Evolutionary conservation across 2,797 vertebrate genomes (phyloP).

Genomic region (Hipposideros larvatus): DNA sequence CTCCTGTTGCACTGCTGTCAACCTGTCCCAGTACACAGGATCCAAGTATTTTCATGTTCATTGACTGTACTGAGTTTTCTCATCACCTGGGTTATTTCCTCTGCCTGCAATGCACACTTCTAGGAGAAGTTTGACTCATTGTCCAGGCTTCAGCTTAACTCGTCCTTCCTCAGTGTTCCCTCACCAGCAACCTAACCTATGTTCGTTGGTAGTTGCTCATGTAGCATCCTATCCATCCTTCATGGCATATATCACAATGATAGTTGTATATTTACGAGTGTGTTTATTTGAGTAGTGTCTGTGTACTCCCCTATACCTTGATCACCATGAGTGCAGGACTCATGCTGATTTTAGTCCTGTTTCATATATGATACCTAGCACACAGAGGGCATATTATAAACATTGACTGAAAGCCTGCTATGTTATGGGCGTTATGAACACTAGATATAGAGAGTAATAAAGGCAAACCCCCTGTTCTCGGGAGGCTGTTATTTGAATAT

Average conservation of each 20-base stretch:
- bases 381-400: not conserved
- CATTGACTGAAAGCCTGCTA: not conserved
- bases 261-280: not conserved
- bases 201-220: not conserved
- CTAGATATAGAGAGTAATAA: not conserved
- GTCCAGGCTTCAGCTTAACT: not conserved
- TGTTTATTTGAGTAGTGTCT: not conserved
- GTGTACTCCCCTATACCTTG: not conserved
- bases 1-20: rapidly evolving
- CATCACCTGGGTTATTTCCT: not conserved
- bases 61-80: not conserved
- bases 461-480: not conserved
- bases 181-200: not conserved
- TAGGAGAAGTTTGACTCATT: not conserved
- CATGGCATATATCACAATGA: not conserved
- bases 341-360: not conserved
- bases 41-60: not conserved
- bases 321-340: rapidly evolving
- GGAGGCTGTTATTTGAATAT: not conserved
- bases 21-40: too few species aligned
- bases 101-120: not conserved
- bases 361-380: not conserved
- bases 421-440: not conserved
- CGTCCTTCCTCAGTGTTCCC: not conserved
- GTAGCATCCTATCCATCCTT: not conserved